phyloP scores from a whole-genome alignment of 2,797 vertebrate genomes.

The Heterohyrax brucei region DNA sequence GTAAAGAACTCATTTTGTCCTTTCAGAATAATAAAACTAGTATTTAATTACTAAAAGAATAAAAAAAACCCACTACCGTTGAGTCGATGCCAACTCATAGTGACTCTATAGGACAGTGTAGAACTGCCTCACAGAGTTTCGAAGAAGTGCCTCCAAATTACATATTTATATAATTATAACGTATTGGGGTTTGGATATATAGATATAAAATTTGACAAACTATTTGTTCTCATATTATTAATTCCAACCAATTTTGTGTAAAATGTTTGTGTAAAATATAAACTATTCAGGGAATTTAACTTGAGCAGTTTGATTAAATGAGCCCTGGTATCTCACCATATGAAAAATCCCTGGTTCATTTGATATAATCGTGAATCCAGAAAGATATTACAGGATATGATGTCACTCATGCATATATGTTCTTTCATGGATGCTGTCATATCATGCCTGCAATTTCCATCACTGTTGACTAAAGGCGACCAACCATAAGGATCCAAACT shows the following conservation, averaged over 20 bases:
- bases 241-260: background rate
- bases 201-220: background rate
- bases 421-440: conserved; percentile 72
- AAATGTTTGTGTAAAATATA: background rate
- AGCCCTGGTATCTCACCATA: background rate
- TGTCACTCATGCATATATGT: conserved; percentile 55
- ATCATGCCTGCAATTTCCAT: conserved; percentile 46
- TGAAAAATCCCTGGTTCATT: conserved; percentile 43
- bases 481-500: conserved; percentile 58
- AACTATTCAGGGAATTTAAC: background rate
- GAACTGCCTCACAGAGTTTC: too few relatives aligned
- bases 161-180: background rate
- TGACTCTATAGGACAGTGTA: too few relatives aligned
- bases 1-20: background rate
- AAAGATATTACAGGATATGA: conserved; percentile 44
- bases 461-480: conserved; percentile 48
- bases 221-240: background rate
- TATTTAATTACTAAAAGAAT: background rate
- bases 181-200: background rate
- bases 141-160: background rate
- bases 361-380: conserved; percentile 73
- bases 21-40: background rate
- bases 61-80: too few relatives aligned
- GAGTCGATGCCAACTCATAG: too few relatives aligned
- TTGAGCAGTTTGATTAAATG: conserved; percentile 59